A percentile compares a stretch with the other conserved stretches of the same genome.
These are phyloP conservation scores for Brachylomia viminalis DNA, from an alignment of 2,888 invertebrate species.

Conservation along the genomic window DNA sequence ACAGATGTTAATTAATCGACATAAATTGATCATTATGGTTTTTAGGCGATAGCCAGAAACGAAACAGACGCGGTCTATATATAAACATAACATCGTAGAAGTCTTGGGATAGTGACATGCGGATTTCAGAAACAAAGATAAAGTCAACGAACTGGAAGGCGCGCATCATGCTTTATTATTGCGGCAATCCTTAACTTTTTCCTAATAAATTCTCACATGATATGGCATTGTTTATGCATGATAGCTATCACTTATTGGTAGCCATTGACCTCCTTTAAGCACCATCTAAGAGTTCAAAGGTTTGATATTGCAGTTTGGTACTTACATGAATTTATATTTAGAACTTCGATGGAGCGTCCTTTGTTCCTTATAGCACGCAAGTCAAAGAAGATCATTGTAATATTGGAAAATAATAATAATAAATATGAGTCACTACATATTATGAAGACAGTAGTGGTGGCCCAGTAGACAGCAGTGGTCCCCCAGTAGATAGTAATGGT, in stretches of 20 bases:
- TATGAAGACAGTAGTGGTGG: too few relatives aligned
- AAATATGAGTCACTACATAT: constrained; percentile 5
- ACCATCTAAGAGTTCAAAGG: constrained; percentile 13
- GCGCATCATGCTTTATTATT: constrained; percentile 62
- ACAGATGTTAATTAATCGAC: constrained; percentile 33
- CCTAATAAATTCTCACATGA: background rate
- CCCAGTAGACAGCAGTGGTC: too few relatives aligned
- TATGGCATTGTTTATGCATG: background rate
- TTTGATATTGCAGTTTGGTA: background rate
- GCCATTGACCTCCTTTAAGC: constrained; percentile 5
- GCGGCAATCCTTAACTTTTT: constrained; percentile 14
- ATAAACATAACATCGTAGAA: constrained; percentile 79
- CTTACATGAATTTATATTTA: constrained; percentile 38
- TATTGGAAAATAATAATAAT: background rate
- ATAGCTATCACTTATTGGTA: constrained; percentile 7
- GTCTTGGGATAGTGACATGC: constrained; percentile 72
- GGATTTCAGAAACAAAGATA: constrained; percentile 77
- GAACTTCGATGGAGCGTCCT: constrained; percentile 36
- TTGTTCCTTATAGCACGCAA: background rate
- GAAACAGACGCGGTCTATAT: constrained; percentile 77
- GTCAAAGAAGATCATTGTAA: background rate
- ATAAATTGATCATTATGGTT: constrained; percentile 25
- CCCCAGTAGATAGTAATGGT: too few relatives aligned
- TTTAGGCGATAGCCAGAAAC: constrained; percentile 55
- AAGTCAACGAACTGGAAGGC: constrained; percentile 77